Base-by-base conservation (phyloP, 2,113 vertebrate species). In the Aldabrachelys gigantea region DNA sequence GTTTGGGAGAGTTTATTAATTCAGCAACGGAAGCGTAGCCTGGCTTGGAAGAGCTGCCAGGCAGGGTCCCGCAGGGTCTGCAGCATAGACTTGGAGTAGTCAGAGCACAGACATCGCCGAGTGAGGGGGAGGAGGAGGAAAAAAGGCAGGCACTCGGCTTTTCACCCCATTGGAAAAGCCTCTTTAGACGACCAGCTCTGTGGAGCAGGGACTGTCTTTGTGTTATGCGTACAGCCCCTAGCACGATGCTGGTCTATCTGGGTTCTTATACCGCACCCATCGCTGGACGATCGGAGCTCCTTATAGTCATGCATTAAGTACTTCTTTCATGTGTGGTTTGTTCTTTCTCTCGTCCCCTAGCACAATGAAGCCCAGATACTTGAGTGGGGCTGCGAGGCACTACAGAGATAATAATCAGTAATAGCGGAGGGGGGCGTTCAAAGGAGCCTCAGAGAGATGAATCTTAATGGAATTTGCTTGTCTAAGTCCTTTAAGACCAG, bases 271-370 rank as follows among this genome's bases (percentile, higher is more conserved):
- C 21, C 9, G 5, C 69, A 35, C 69, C n/a, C 38, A 6, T 75
- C n/a, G 19, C 38, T 3, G 72, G 10, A 41, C 38, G 21, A 12
- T 35, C 19, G 1, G 72, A 24, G 65, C 35, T 16, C n/a, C 25
- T 3, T 1, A 1, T 31, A 10, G 59, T n/a, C 8, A 1, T 1
- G 4, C 6, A 13, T 84, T 31, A 50, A 57, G 31, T 1, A 11
- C 0, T 0, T 16, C n/a, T 1, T 2, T 38, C 2, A 0, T 2
- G 1, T 59, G n/a, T 25, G 38, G 38, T 12, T 6, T 41, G 5
- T 11, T 41, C 72, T 10, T 75, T 24, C 38, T 75, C 72, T 75
- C 35, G 2, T 21, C 65, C 65, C 31, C 65, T 21, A 16, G 65
- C 72, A 75, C 21, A 75, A 22, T 5, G 19, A 24, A 41, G 38